Evolutionary conservation across 2,888 invertebrate species (phyloP).

Genomic region (Litoditis marina): DNA sequence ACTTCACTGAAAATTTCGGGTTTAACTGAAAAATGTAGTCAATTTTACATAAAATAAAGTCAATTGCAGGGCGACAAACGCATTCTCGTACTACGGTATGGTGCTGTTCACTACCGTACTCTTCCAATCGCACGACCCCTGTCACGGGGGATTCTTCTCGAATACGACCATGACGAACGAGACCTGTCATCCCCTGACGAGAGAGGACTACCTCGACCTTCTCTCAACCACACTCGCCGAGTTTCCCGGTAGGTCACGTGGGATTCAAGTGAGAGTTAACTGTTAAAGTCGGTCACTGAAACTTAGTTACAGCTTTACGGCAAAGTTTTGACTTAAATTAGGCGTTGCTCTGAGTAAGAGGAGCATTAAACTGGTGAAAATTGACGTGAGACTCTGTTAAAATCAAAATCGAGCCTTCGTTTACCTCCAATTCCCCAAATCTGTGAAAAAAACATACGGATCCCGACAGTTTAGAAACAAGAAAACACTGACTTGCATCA

Average conservation of each 20-base stretch:
- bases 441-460: too few species aligned
- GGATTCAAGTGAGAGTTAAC: too few species aligned
- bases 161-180: slow-evolving; percentile 45
- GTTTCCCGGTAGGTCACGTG: slow-evolving; percentile 75
- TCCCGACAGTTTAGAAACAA: too few species aligned
- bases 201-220: slow-evolving; percentile 85
- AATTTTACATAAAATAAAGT: neutral
- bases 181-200: slow-evolving; percentile 70
- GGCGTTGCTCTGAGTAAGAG: too few species aligned
- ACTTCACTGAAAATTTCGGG: neutral
- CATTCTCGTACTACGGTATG: slow-evolving; percentile 90
- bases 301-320: too few species aligned
- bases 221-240: slow-evolving; percentile 90
- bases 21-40: neutral
- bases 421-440: too few species aligned
- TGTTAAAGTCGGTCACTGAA: too few species aligned
- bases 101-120: slow-evolving; percentile 90
- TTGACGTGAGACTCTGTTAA: too few species aligned
- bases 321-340: too few species aligned
- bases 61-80: slow-evolving; percentile 67
- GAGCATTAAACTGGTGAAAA: too few species aligned
- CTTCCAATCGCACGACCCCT: slow-evolving; percentile 70
- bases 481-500: too few species aligned
- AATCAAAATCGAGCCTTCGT: too few species aligned
- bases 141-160: slow-evolving; percentile 42